These are phyloP conservation scores for Semicossyphus pulcher DNA, from an alignment of 2,113 vertebrate species.

Conservation along the genomic window DNA sequence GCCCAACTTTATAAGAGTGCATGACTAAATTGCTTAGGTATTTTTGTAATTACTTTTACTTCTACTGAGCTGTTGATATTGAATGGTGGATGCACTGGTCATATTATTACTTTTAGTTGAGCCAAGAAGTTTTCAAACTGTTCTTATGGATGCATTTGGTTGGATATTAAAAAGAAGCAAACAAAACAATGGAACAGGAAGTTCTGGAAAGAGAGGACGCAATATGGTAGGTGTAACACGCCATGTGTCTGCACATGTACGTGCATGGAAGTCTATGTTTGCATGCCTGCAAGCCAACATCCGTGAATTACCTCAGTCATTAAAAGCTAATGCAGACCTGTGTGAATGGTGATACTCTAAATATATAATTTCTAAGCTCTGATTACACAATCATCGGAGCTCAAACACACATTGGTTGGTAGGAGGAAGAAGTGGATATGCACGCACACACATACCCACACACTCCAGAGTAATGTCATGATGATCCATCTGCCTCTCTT, in stretches of 20 bases:
- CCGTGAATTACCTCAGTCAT: slow-evolving; percentile 7
- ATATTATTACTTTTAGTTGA: no score
- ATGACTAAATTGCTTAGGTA: no score
- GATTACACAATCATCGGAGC: slow-evolving; percentile 20
- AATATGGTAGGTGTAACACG: neutral
- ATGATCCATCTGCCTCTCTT: slow-evolving; percentile 66
- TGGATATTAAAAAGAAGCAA: neutral
- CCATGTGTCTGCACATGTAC: neutral
- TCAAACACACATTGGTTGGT: slow-evolving; percentile 3
- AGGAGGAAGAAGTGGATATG: neutral
- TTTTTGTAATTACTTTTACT: no score
- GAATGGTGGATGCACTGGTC: no score
- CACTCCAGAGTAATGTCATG: slow-evolving; percentile 44
- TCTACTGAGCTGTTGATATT: no score
- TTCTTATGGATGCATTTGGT: no score
- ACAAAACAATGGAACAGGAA: neutral
- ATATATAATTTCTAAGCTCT: slow-evolving; percentile 19
- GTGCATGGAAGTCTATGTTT: neutral
- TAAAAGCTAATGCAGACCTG: slow-evolving; percentile 21
- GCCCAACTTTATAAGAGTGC: no score
- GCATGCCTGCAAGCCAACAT: neutral
- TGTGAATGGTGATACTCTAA: slow-evolving; percentile 10
- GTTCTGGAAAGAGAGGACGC: neutral
- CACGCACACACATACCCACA: slow-evolving; percentile 15
- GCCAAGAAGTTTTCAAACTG: no score